Evolutionary conservation across 2,888 invertebrate species (phyloP), one percentile per base, ranked within the genome.

Genomic region (Trissolcus japonicus): DNA sequence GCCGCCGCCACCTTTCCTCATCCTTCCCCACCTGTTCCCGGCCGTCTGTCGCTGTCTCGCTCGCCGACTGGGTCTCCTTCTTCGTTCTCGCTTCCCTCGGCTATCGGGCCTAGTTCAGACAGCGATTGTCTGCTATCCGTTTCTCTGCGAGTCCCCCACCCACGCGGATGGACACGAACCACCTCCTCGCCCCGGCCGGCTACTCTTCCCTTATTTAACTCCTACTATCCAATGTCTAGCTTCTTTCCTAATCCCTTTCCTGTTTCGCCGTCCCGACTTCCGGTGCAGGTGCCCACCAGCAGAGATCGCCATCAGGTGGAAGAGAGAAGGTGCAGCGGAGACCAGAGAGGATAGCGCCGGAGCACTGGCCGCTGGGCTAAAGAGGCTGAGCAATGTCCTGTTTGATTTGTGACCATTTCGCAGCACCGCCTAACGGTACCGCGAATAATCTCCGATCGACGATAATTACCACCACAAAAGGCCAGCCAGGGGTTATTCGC

Each of bases 11-110:
- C 77, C 81, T 77, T 79, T 76, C 80, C 75, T 74, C 75, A 54
- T 76, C 76, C 69, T 75, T 60, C 69, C 80, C 76, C 81, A 65
- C 73, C 80, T 81, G 81, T 81, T 77, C 68, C 66, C 76, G 66
- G 9, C 55, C 50, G 17, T 16, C 54, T 78, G 40, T 17, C 78
- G 63, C 74, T 69, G 71, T 75, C 80, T 76, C 73, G 67, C 17
- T 43, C 61, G 19, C 2, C 40, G 57, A 50, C 63, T 17, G 48
- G 46, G 53, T 48, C 53, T 54, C 57, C 17, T 57, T 43, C 62
- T 48, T 57, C 72, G 17, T 59, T 57, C 48, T 69, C 19, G 51
- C 53, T 74, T 67, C 43, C 76, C 60, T 62, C 56, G 63, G 55
- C 43, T 72, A 76, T 62, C 67, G 41, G 53, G 46, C 68, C 73